phyloP scores from a whole-genome alignment of 2,113 vertebrate genomes.

The Tachysurus vachellii region DNA sequence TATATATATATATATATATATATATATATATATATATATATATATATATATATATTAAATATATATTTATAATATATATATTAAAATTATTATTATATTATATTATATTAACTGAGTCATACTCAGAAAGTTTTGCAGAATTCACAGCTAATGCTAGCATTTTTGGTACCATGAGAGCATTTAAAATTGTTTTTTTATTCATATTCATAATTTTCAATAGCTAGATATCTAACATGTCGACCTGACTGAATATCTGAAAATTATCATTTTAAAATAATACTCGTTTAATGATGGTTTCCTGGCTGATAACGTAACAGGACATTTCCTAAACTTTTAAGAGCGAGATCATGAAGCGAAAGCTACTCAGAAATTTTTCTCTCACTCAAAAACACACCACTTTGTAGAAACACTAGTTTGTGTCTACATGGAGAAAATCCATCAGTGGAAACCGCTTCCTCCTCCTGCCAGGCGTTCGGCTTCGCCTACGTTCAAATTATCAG shows the following conservation, averaged over 20 bases:
- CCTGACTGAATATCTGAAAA: background rate
- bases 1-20: too few species aligned
- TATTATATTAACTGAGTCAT: too few species aligned
- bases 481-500: constrained; percentile 20
- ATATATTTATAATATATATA: too few species aligned
- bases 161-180: background rate
- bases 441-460: constrained; percentile 20
- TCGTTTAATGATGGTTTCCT: background rate
- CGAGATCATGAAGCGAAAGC: background rate
- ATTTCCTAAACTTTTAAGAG: background rate
- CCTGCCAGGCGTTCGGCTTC: constrained; percentile 1
- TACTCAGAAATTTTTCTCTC: background rate
- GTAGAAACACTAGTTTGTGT: background rate
- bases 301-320: background rate
- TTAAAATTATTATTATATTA: too few species aligned
- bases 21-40: too few species aligned
- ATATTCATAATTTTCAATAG: background rate
- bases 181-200: background rate
- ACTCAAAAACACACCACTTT: background rate
- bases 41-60: too few species aligned
- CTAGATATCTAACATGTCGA: background rate
- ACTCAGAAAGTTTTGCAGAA: background rate
- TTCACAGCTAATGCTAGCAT: background rate
- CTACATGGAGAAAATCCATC: constrained; percentile 22
- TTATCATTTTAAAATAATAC: background rate